Evolutionary conservation across 2,113 vertebrate species (phyloP).

Genomic region (Coracopsis vasa): DNA sequence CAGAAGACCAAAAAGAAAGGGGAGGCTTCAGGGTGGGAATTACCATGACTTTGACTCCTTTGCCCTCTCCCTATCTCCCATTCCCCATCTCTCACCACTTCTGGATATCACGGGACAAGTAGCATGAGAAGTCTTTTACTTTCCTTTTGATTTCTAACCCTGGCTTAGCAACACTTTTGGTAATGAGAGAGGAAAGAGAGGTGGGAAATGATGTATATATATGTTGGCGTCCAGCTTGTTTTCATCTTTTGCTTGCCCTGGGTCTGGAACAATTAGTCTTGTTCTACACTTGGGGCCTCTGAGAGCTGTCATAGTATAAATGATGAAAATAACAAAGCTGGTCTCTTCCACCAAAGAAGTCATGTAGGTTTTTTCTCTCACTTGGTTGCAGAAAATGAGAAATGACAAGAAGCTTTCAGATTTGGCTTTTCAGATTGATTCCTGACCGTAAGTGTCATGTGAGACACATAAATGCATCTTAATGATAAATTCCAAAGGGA

Average conservation of each 20-base stretch:
- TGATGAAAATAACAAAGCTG: neutral
- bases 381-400: conserved; percentile 4
- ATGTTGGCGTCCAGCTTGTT: neutral
- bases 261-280: neutral
- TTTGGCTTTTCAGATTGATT: conserved; percentile 18
- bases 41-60: neutral
- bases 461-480: neutral
- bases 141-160: neutral
- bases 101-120: neutral
- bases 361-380: neutral
- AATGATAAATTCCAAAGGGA: conserved; percentile 31
- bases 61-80: neutral
- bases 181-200: neutral
- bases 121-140: neutral
- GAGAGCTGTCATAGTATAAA: neutral
- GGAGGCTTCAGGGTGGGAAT: neutral
- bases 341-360: neutral
- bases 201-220: neutral
- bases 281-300: neutral
- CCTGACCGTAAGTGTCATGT: neutral
- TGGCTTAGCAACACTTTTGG: neutral
- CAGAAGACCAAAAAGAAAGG: neutral
- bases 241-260: neutral
- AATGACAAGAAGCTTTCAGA: conserved; percentile 4
- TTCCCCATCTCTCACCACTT: neutral